Percentiles rank a stretch among this genome's conserved stretches.
These are phyloP conservation scores for Piezodorus guildinii DNA, from an alignment of 1,140 invertebrate species.

Conservation along the genomic window DNA sequence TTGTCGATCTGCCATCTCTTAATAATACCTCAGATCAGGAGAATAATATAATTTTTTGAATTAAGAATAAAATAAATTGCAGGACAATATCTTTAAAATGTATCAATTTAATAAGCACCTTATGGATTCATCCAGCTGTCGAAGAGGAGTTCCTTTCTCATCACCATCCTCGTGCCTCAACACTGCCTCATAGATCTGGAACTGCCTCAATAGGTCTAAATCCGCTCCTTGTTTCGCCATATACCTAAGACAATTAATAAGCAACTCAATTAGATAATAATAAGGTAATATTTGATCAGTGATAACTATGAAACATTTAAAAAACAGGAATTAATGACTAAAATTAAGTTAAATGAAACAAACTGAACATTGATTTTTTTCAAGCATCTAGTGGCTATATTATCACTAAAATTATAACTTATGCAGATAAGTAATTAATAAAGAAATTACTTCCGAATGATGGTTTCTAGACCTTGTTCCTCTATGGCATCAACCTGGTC, in stretches of 20 bases:
- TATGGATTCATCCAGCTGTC: constrained; percentile 67
- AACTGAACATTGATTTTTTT: too few species aligned
- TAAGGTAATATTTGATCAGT: not conserved
- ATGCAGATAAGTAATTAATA: too few species aligned
- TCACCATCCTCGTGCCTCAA: constrained; percentile 80
- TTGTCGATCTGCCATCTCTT: too few species aligned
- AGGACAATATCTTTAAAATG: too few species aligned
- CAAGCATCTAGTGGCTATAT: too few species aligned
- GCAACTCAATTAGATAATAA: constrained; percentile 10
- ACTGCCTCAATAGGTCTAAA: constrained; percentile 81
- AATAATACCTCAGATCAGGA: too few species aligned
- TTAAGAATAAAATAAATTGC: too few species aligned
- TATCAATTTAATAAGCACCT: too few species aligned
- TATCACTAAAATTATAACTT: too few species aligned
- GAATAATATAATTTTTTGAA: too few species aligned
- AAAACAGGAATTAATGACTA: not conserved
- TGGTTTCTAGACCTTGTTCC: constrained; percentile 88
- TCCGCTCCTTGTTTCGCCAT: constrained; percentile 90
- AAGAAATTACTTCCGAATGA: constrained; percentile 56
- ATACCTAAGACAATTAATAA: constrained; percentile 40
- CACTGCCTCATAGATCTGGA: constrained; percentile 92
- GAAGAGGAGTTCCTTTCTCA: constrained; percentile 51
- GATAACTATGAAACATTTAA: not conserved
- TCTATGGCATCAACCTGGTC: constrained; percentile 94
- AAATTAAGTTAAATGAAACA: not conserved